phyloP scores from a whole-genome alignment of 2,888 invertebrate genomes.

The Sphinx pinastri region DNA sequence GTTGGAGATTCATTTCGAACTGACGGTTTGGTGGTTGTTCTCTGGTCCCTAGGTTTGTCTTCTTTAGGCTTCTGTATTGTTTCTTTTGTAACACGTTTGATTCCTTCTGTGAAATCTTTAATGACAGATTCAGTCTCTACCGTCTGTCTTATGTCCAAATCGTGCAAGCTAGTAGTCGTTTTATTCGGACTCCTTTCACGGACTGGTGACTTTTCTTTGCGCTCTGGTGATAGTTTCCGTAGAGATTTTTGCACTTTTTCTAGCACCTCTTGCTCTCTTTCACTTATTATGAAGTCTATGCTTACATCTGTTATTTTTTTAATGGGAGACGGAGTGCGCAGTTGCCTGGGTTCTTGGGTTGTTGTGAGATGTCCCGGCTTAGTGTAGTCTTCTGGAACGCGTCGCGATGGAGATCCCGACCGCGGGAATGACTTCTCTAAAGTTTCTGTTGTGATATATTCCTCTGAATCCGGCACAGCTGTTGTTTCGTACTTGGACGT shows the following conservation, averaged over 20 bases:
- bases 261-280: slow-evolving; percentile 70
- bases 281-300: slow-evolving; percentile 60
- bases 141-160: slow-evolving; percentile 53
- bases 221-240: slow-evolving; percentile 70
- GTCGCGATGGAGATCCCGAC: slow-evolving; percentile 38
- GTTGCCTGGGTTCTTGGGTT: slow-evolving; percentile 43
- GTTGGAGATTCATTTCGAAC: slow-evolving; percentile 67
- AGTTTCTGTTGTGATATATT: slow-evolving; percentile 31
- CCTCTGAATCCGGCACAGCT: slow-evolving; percentile 37
- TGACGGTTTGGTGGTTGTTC: slow-evolving; percentile 53
- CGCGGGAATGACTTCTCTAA: slow-evolving; percentile 31
- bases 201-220: slow-evolving; percentile 59
- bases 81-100: slow-evolving; percentile 40
- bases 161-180: slow-evolving; percentile 57
- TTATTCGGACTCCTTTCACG: slow-evolving; percentile 60
- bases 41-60: slow-evolving; percentile 53
- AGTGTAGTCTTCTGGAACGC: slow-evolving; percentile 31
- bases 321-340: slow-evolving; percentile 52
- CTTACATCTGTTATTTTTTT: slow-evolving; percentile 51
- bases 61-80: slow-evolving; percentile 40
- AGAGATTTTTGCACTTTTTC: slow-evolving; percentile 70
- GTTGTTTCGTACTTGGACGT: slow-evolving; percentile 38
- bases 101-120: slow-evolving; percentile 39
- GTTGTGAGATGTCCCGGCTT: slow-evolving; percentile 34
- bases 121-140: slow-evolving; percentile 35